phyloP scores from a whole-genome alignment of 2,888 invertebrate species.

The Sabatieria punctata region DNA sequence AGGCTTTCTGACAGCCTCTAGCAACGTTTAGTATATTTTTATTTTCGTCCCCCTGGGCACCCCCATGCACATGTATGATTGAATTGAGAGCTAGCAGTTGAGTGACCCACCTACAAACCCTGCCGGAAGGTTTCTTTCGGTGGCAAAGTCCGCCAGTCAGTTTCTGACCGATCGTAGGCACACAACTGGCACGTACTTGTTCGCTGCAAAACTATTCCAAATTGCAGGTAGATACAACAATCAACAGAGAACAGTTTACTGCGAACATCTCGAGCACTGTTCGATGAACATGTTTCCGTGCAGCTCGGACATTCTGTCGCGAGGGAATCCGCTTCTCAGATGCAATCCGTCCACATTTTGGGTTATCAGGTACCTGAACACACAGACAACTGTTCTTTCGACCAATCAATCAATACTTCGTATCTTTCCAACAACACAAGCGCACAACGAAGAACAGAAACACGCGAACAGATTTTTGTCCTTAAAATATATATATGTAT shows the following conservation, averaged over 20 bases:
- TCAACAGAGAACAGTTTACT: constrained; percentile 47
- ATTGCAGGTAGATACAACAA: not conserved
- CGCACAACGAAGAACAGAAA: constrained; percentile 7
- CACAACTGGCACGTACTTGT: constrained; percentile 29
- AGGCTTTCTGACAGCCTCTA: too few species aligned
- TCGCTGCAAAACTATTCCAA: constrained; percentile 20
- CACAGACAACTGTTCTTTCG: too few species aligned
- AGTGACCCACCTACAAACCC: not conserved
- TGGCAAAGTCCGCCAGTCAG: constrained; percentile 50
- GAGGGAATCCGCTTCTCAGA: constrained; percentile 63
- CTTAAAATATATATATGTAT: too few species aligned
- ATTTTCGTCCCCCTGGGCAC: too few species aligned
- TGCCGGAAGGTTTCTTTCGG: constrained; percentile 38
- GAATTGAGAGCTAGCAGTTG: too few species aligned
- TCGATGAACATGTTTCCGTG: constrained; percentile 97
- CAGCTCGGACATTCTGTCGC: constrained; percentile 66
- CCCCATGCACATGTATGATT: too few species aligned
- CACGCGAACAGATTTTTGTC: not conserved
- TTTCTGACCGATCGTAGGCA: constrained; percentile 61
- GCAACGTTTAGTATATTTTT: too few species aligned
- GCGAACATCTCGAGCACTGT: constrained; percentile 63
- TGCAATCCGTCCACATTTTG: constrained; percentile 98
- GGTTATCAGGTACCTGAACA: constrained; percentile 69
- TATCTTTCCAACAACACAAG: constrained; percentile 5
- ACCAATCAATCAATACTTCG: too few species aligned